Evolutionary conservation across 2,888 invertebrate genomes (phyloP).

Genomic region (Agelastica alni): DNA sequence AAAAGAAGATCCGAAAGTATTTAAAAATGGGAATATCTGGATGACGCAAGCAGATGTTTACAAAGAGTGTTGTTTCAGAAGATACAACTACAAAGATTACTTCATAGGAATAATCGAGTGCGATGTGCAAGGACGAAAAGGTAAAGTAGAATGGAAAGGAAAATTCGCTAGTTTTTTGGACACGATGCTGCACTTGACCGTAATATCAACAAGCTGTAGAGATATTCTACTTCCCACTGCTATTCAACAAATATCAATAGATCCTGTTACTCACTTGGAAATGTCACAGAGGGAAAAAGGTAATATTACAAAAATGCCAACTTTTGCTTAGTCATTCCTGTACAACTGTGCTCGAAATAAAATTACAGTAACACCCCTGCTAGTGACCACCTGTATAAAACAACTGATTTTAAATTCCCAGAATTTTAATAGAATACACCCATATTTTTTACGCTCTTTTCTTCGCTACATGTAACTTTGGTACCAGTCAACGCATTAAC

Average conservation of each 20-base stretch:
- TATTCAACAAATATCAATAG: conserved; percentile 62
- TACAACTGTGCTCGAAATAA: too few relatives aligned
- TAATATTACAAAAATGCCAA: too few relatives aligned
- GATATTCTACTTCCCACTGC: conserved; percentile 63
- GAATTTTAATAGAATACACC: too few relatives aligned
- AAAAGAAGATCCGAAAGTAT: neutral
- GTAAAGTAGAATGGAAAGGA: conserved; percentile 60
- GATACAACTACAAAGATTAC: conserved; percentile 60
- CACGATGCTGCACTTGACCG: conserved; percentile 67
- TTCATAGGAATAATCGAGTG: conserved; percentile 60
- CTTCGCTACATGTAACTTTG: too few relatives aligned
- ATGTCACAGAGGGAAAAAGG: conserved; percentile 18
- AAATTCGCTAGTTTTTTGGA: conserved; percentile 74
- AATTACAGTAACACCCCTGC: too few relatives aligned
- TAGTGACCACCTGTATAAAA: too few relatives aligned
- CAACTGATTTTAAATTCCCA: too few relatives aligned
- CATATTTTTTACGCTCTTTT: too few relatives aligned
- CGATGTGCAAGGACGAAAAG: conserved; percentile 54
- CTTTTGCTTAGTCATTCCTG: too few relatives aligned
- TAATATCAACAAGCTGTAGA: conserved; percentile 57
- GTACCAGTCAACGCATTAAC: too few relatives aligned
- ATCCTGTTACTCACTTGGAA: conserved; percentile 57
- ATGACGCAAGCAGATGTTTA: conserved; percentile 46
- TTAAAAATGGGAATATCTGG: conserved; percentile 13
- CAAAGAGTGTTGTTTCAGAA: conserved; percentile 59